Evolutionary conservation across 2,113 vertebrate species (phyloP).

Genomic region (Speoplatyrhinus poulsoni): DNA sequence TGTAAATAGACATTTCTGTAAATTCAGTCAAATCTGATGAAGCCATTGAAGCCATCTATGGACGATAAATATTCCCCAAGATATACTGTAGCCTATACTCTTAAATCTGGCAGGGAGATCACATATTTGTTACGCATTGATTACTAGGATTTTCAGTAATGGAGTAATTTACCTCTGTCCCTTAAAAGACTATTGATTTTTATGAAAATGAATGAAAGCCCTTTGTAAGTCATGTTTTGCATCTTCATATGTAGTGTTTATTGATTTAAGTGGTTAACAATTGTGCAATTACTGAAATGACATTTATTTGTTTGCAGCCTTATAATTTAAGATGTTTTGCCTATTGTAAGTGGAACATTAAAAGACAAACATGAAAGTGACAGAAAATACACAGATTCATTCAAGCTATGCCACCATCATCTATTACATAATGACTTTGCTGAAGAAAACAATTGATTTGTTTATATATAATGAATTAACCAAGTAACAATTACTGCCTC

Average conservation of each 20-base stretch:
- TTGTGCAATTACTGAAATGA: conserved; percentile 58
- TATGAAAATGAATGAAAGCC: conserved; percentile 59
- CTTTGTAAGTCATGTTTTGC: conserved; percentile 26
- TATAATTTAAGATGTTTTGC: conserved; percentile 43
- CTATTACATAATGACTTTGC: too few relatives aligned
- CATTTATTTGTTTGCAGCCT: conserved; percentile 40
- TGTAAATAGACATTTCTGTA: conserved; percentile 5
- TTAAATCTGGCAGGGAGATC: conserved; percentile 45
- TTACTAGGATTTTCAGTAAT: conserved; percentile 58
- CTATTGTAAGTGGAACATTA: conserved; percentile 22
- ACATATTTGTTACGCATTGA: conserved; percentile 65
- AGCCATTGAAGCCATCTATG: not conserved
- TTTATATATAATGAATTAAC: too few relatives aligned
- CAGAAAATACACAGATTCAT: not conserved
- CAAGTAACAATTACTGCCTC: too few relatives aligned
- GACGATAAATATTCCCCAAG: conserved; percentile 22
- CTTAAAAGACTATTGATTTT: conserved; percentile 65
- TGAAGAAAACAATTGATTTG: too few relatives aligned
- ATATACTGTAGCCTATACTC: conserved; percentile 33
- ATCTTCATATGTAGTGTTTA: conserved; percentile 39
- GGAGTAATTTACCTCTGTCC: conserved; percentile 55
- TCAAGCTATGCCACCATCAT: too few relatives aligned
- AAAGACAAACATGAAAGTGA: conserved; percentile 19
- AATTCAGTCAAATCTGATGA: conserved; percentile 1
- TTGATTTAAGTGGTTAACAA: conserved; percentile 54